Evolutionary conservation across 1,140 invertebrate genomes (phyloP), one percentile per base, ranked within the genome.

Genomic region (Caerostris extrusa): DNA sequence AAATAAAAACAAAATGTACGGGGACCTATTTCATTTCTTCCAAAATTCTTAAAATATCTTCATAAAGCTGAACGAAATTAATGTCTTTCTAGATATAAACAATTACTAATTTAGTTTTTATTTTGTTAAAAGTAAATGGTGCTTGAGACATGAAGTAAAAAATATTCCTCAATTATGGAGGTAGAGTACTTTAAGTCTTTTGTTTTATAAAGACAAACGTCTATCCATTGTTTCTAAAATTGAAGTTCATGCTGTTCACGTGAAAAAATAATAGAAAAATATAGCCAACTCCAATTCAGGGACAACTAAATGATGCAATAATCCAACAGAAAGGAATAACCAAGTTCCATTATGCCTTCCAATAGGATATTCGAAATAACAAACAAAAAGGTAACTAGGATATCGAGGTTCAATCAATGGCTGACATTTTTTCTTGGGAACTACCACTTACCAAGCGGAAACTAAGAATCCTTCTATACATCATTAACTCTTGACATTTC

Each of bases 401-500:
- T 77, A 53, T 53, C 71, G 3, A 77, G 4, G 5, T 14, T 12
- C 71, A 5, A 14, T 77, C 34, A 50, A 8, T 50, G 34, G 10
- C 71, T 77, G 71, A 77, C 71, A 53, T 77, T 77, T 77, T 77
- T 53, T 12, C 82, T 12, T 19, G 19, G 82, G 17, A 83, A 58
- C 82, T 57, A n/a, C 82, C 55, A 57, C 56, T 83, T 83, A 83
- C 7, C 12, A 83, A n/a, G 55, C 7, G 14, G 14, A 34, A 83
- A n/a, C n/a, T 58, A n/a, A 6, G 8, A 56, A 57, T 83, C 55
- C 53, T 83, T 83, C 56, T n/a, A 58, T 19, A 5, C 55, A 83
- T 58, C 82, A 83, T 83, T 83, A 83, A 56, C 55, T 57, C n/a
- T 58, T 83, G 82, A 83, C 53, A 58, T 58, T 83, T n/a, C 53